Evolutionary conservation across 37 sponge, comb jelly and placozoan species (phyloP).

Genomic region (Halichondria panicea): DNA sequence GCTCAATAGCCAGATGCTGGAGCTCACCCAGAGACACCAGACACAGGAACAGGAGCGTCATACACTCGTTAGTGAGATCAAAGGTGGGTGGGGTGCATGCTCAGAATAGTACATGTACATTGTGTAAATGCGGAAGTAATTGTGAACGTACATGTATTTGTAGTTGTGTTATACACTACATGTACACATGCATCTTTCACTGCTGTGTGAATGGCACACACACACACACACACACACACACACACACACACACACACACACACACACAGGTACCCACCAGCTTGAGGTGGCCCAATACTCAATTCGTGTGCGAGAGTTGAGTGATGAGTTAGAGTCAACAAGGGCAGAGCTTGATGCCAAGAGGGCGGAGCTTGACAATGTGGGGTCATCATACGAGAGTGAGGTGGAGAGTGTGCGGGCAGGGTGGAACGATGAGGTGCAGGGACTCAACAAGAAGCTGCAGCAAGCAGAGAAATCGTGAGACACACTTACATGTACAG

Average conservation of each 20-base stretch:
- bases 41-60: no score
- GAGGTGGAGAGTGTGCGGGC: not conserved
- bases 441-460: not conserved
- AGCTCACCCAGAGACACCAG: not conserved
- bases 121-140: not conserved
- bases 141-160: not conserved
- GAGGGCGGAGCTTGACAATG: not conserved
- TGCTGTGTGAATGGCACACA: no score
- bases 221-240: no score
- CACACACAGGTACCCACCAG: constrained; percentile 30
- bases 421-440: not conserved
- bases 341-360: not conserved
- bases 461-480: not conserved
- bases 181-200: no score
- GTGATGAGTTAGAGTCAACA: not conserved
- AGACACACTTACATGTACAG: not conserved
- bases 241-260: no score
- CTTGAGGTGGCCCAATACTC: constrained; percentile 23
- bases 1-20: not conserved
- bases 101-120: not conserved
- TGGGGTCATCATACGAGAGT: not conserved
- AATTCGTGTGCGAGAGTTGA: constrained; percentile 15
- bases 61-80: no score
- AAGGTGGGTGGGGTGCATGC: no score
- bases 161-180: no score